phyloP scores from a whole-genome alignment of 1,140 invertebrate species.

The Drosophila sulfurigaster region DNA sequence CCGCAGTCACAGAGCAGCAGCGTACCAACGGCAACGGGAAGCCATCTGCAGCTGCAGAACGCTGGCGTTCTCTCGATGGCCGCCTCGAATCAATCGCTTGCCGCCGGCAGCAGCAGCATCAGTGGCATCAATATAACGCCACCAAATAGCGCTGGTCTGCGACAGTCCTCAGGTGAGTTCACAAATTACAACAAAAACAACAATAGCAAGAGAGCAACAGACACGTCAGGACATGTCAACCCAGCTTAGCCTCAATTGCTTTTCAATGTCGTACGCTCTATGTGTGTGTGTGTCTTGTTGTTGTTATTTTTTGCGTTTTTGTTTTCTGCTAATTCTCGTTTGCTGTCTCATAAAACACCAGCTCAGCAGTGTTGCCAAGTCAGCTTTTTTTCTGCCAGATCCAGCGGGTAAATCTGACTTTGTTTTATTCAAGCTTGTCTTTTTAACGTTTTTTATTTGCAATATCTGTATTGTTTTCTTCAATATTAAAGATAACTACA shows the following conservation, averaged over 20 bases:
- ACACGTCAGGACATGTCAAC: slow-evolving; percentile 24
- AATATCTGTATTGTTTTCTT: too few relatives aligned
- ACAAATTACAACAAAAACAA: too few relatives aligned
- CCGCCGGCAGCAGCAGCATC: slow-evolving; percentile 64
- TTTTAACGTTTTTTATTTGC: too few relatives aligned
- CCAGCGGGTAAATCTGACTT: too few relatives aligned
- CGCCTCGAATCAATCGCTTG: slow-evolving; percentile 78
- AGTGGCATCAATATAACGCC: slow-evolving; percentile 76
- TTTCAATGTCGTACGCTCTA: slow-evolving; percentile 41
- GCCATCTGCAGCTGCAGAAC: slow-evolving; percentile 62
- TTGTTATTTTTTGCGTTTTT: slow-evolving; percentile 16
- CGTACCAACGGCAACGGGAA: slow-evolving; percentile 63
- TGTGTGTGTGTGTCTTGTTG: slow-evolving; percentile 10
- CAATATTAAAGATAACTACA: too few relatives aligned
- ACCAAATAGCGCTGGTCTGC: slow-evolving; percentile 77
- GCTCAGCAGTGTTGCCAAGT: slow-evolving; percentile 3
- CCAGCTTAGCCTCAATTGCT: slow-evolving; percentile 37
- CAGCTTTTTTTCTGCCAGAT: too few relatives aligned
- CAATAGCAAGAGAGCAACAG: not conserved
- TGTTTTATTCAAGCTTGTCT: too few relatives aligned
- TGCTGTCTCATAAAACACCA: slow-evolving; percentile 5
- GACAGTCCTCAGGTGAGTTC: slow-evolving; percentile 79
- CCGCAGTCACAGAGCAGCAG: slow-evolving; percentile 65
- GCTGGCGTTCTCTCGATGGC: slow-evolving; percentile 64
- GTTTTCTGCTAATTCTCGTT: not conserved